Conservation (phyloP, 2,888 invertebrate species). For the Cerceris rybyensis region DNA sequence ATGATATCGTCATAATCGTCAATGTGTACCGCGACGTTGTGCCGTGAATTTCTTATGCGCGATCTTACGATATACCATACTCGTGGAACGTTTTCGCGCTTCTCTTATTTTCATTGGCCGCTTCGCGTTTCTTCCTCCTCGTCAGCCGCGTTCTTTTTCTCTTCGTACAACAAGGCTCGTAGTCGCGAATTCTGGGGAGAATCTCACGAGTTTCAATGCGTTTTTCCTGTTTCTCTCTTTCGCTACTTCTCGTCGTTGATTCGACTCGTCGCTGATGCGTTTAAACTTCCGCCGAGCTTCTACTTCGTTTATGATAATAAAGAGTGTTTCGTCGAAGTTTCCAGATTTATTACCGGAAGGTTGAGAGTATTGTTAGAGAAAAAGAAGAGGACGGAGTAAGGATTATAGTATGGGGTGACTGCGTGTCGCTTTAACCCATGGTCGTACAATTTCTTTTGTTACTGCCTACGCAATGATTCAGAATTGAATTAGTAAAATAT, state of each 20-base stretch:
- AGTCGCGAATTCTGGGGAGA: not conserved
- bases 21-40: constrained; percentile 68
- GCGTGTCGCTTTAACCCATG: no score
- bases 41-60: constrained; percentile 70
- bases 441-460: no score
- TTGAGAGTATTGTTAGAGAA: not conserved
- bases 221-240: not conserved
- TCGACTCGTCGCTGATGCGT: not conserved
- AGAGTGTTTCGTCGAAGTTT: constrained; percentile 2
- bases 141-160: no score
- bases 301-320: not conserved
- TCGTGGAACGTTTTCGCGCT: constrained; percentile 16
- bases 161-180: no score
- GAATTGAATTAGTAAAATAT: no score
- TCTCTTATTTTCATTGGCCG: constrained; percentile 29
- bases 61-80: constrained; percentile 39
- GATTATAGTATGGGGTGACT: no score
- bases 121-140: constrained; percentile 15
- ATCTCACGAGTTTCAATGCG: not conserved
- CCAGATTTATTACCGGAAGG: not conserved
- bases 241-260: not conserved
- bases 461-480: no score
- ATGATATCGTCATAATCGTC: constrained; percentile 73
- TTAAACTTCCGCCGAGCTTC: not conserved
- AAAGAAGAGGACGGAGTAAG: not conserved